Evolutionary conservation across 2,888 invertebrate genomes (phyloP).

Genomic region (Campaea margaritaria): DNA sequence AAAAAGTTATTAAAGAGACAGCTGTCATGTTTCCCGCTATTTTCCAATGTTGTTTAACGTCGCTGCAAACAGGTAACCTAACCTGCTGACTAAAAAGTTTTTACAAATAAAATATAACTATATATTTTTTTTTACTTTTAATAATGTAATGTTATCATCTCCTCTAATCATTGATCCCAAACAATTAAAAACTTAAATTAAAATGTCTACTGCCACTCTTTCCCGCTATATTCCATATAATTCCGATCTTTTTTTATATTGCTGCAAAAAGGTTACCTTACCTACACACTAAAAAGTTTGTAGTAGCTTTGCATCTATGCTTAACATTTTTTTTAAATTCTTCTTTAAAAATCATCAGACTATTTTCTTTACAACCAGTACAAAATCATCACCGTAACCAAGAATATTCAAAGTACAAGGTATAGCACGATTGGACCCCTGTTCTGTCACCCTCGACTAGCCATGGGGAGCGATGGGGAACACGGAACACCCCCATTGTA

Average conservation of each 20-base stretch:
- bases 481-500: conserved; percentile 9
- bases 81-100: too few relatives aligned
- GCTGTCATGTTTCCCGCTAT: not conserved
- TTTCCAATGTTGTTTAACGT: too few relatives aligned
- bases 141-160: too few relatives aligned
- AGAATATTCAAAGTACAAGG: conserved; percentile 1
- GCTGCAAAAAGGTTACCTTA: not conserved
- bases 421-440: conserved; percentile 5
- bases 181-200: not conserved
- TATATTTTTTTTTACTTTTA: too few relatives aligned
- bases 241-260: not conserved
- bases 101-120: too few relatives aligned
- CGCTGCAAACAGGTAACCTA: too few relatives aligned
- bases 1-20: not conserved
- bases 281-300: too few relatives aligned
- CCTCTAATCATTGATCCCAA: too few relatives aligned
- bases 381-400: conserved; percentile 5
- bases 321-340: too few relatives aligned
- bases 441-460: conserved; percentile 14
- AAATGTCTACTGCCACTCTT: not conserved
- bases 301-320: too few relatives aligned
- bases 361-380: not conserved
- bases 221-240: not conserved
- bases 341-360: too few relatives aligned
- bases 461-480: conserved; percentile 19